phyloP scores from a whole-genome alignment of 2,888 invertebrate species.

The Amblyjoppa proteus region DNA sequence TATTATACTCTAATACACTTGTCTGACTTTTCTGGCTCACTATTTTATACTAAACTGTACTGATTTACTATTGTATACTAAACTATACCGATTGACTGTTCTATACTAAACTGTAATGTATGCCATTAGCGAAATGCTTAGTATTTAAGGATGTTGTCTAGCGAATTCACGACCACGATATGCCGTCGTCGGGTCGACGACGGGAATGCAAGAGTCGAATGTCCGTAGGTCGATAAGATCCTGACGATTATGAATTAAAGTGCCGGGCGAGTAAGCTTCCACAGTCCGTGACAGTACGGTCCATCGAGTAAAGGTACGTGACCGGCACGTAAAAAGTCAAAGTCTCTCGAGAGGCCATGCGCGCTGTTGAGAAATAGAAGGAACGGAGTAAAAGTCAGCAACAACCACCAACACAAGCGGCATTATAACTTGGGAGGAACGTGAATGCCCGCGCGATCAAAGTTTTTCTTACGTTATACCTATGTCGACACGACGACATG shows the following conservation, averaged over 20 bases:
- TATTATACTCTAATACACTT: not conserved
- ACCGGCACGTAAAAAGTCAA: conserved; percentile 18
- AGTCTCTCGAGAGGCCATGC: conserved; percentile 33
- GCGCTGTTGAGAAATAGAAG: conserved; percentile 44
- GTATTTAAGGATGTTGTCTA: too few species aligned
- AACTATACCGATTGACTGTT: too few species aligned
- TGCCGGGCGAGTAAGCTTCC: not conserved
- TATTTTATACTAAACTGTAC: too few species aligned
- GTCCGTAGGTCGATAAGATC: not conserved
- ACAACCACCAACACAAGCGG: not conserved
- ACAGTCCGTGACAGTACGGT: not conserved
- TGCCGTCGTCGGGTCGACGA: not conserved
- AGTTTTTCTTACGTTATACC: conserved; percentile 29
- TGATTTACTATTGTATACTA: too few species aligned
- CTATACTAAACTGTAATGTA: too few species aligned
- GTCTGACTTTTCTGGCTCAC: too few species aligned
- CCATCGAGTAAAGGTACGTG: not conserved
- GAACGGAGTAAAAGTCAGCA: conserved; percentile 45
- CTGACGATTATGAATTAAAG: not conserved
- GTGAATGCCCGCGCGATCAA: conserved; percentile 27
- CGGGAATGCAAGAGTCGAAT: not conserved
- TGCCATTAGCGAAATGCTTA: too few species aligned
- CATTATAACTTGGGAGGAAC: conserved; percentile 11
- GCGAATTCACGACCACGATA: not conserved
- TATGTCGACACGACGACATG: conserved; percentile 36